Evolutionary conservation across 2,888 invertebrate species (phyloP).

Genomic region (Torymus texanus): DNA sequence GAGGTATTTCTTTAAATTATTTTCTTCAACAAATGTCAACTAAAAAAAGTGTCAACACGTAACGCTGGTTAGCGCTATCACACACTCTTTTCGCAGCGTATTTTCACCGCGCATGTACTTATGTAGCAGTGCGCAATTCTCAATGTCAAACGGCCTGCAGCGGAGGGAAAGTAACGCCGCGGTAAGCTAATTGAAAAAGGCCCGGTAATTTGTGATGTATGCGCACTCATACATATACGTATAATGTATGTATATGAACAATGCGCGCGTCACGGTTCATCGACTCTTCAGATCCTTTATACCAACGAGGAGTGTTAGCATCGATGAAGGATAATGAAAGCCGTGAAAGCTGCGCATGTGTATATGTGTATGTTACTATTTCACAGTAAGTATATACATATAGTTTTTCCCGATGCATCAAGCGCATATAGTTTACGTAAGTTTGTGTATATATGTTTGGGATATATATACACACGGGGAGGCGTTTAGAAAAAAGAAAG

Average conservation of each 20-base stretch:
- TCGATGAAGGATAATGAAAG: conserved; percentile 33
- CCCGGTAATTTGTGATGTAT: background rate
- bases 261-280: conserved; percentile 5
- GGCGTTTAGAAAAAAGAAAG: conserved; percentile 31
- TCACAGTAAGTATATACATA: background rate
- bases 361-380: background rate
- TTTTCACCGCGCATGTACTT: conserved; percentile 14
- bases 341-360: conserved; percentile 44
- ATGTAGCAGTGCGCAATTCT: background rate
- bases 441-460: background rate
- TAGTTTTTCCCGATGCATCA: no score
- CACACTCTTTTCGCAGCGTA: conserved; percentile 1
- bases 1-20: no score
- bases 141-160: conserved; percentile 41
- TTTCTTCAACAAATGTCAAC: no score
- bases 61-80: conserved; percentile 21
- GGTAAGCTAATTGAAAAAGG: conserved; percentile 34
- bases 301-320: background rate
- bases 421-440: conserved; percentile 2
- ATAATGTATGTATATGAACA: background rate
- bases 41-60: background rate
- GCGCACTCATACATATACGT: conserved; percentile 6
- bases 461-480: background rate
- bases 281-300: conserved; percentile 15
- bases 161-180: conserved; percentile 45